These are phyloP conservation scores for Netelia virgata DNA, from an alignment of 2,888 invertebrate genomes.

Conservation along the genomic window DNA sequence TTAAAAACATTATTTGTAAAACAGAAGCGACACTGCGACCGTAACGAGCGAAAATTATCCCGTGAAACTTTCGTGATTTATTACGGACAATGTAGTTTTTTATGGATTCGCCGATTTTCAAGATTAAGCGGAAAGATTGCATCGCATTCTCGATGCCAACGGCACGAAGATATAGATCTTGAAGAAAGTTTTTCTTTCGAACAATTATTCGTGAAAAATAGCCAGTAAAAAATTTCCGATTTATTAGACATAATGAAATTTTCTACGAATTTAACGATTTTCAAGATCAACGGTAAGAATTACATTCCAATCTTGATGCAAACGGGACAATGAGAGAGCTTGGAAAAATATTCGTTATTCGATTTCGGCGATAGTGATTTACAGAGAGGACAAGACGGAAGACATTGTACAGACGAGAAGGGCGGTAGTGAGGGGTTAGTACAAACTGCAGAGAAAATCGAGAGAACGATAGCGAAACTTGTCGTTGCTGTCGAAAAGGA, in stretches of 20 bases:
- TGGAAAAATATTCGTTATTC: constrained; percentile 4
- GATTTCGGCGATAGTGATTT: not conserved
- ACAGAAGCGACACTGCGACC: not conserved
- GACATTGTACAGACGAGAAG: not conserved
- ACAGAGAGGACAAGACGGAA: not conserved
- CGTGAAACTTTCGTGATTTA: not conserved
- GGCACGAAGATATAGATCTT: not conserved
- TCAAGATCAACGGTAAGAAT: not conserved
- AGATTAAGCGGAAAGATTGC: not conserved
- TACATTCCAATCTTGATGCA: constrained; percentile 7
- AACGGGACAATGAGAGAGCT: not conserved
- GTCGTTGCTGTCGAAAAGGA: constrained; percentile 2
- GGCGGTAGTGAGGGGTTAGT: not conserved
- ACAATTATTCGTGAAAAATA: no score
- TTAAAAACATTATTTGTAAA: no score
- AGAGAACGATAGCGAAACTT: constrained; percentile 10
- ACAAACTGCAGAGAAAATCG: not conserved
- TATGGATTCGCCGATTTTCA: not conserved
- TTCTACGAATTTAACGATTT: not conserved
- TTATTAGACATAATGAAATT: not conserved
- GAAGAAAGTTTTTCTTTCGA: not conserved
- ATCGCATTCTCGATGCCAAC: not conserved
- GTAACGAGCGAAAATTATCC: not conserved
- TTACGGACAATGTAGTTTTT: no score
- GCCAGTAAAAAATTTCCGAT: no score